Evolutionary conservation across 2,797 vertebrate species (phyloP).

Genomic region (Crocodylus rhombifer): DNA sequence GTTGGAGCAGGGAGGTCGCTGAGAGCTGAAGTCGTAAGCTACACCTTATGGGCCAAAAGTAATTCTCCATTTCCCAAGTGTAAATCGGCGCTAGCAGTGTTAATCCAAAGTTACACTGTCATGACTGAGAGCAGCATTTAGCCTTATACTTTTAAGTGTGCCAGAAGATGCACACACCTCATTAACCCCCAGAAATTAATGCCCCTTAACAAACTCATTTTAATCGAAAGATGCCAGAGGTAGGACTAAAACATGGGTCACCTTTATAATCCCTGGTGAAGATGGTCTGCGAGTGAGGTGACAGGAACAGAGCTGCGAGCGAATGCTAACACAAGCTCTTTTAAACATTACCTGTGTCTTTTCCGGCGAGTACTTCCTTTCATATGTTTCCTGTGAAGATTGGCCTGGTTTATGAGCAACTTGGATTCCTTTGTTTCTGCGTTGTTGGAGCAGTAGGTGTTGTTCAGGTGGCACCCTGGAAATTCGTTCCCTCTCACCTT

Average conservation of each 20-base stretch:
- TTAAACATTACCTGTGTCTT: background rate
- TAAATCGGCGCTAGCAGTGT: background rate
- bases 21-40: background rate
- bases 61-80: background rate
- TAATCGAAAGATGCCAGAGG: accelerated
- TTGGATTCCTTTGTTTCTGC: conserved; percentile 30
- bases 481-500: background rate
- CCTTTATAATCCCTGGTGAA: accelerated
- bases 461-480: background rate
- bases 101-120: background rate
- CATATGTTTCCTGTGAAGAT: accelerated
- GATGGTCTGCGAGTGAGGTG: background rate
- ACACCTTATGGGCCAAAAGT: too few species aligned
- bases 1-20: background rate
- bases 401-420: background rate
- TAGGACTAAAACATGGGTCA: background rate
- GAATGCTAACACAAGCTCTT: background rate
- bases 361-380: background rate
- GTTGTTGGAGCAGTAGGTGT: accelerated
- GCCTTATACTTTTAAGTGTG: accelerated
- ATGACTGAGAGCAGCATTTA: background rate
- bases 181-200: accelerated
- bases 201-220: accelerated
- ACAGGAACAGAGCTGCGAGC: background rate
- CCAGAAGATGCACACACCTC: accelerated